Base-by-base conservation (phyloP, 2,797 vertebrate species). In the Catamblyrhynchus diadema region DNA sequence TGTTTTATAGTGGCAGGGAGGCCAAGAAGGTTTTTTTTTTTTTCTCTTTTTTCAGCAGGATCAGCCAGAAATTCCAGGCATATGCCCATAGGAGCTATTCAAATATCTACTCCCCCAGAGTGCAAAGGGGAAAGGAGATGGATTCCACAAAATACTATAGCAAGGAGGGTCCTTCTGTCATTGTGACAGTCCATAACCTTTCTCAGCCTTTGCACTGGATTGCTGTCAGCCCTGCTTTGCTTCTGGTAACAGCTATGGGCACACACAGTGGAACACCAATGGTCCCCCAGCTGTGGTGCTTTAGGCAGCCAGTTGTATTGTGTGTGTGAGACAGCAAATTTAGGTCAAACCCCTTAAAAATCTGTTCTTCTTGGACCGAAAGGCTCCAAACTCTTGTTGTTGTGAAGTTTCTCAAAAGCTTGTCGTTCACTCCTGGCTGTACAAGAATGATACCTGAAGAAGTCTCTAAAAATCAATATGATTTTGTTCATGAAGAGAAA, bases 391-490 rank as follows among this genome's bases (percentile, higher is more conserved):
- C 47, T 45, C 32, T 35, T 54, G 28, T 6, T 75, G 14, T 33
- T 18, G 11, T 50, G 25, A 65, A 61, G 30, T 69, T 83, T 86
- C 32, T 79, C 1, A 0, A 42, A 53, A 66, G 14, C 5, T 4
- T 7, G 8, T 66, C 0, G 0, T 75, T 72, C 6, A 25, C 21
- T 78, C 47, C 23, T 69, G 14, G 25, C 41, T 62, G 11, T 57
- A n/a, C 24, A 21, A 19, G n/a, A 72, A 67, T 32, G 69, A 30
- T 8, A 56, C 30, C 50, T 51, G 42, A 88, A 65, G 39, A 33
- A 50, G 7, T 71, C 15, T 64, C 12, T 30, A 64, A 37, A 59
- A 77, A n/a, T 71, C 7, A 17, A 0, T 28, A 12, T 0, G 0
- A 3, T 60, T 77, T 60, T 54, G 11, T 45, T 48, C 22, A 21